Conservation (phyloP, 2,113 vertebrate genomes). For the Phainopepla nitens region DNA sequence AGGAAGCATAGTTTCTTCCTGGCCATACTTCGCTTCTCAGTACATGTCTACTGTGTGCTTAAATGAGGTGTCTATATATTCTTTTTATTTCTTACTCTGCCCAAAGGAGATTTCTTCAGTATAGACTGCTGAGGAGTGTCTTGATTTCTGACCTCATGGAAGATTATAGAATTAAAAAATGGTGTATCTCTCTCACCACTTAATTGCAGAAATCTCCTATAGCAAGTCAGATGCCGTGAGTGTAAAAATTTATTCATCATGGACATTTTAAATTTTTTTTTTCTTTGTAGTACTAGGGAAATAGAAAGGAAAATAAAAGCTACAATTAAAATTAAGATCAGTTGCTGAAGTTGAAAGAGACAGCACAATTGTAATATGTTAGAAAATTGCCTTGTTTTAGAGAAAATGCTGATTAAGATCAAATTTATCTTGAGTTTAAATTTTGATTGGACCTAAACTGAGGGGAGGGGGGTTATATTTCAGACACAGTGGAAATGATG, state of each 20-base stretch:
- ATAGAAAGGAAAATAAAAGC: neutral
- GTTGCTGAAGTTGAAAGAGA: slow-evolving; percentile 7
- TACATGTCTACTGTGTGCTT: neutral
- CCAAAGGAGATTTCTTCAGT: neutral
- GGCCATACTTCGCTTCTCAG: neutral
- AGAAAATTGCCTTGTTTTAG: slow-evolving; percentile 25
- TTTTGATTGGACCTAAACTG: slow-evolving; percentile 36
- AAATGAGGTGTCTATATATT: neutral
- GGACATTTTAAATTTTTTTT: neutral
- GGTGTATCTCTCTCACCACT: neutral
- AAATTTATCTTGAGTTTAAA: slow-evolving; percentile 42
- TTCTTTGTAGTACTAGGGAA: neutral
- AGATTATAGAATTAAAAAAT: neutral
- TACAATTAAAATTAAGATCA: neutral
- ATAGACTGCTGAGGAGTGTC: neutral
- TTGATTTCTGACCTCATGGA: neutral
- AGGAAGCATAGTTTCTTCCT: neutral
- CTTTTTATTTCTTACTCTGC: neutral
- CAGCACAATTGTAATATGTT: neutral
- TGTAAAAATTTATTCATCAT: neutral
- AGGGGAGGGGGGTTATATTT: slow-evolving; percentile 4
- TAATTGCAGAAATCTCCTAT: neutral
- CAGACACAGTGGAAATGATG: slow-evolving; percentile 31
- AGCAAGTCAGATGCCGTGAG: neutral
- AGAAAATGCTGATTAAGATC: slow-evolving; percentile 57